These are phyloP conservation scores for Andrena camellia DNA, from an alignment of 2,888 invertebrate species.

Conservation along the genomic window DNA sequence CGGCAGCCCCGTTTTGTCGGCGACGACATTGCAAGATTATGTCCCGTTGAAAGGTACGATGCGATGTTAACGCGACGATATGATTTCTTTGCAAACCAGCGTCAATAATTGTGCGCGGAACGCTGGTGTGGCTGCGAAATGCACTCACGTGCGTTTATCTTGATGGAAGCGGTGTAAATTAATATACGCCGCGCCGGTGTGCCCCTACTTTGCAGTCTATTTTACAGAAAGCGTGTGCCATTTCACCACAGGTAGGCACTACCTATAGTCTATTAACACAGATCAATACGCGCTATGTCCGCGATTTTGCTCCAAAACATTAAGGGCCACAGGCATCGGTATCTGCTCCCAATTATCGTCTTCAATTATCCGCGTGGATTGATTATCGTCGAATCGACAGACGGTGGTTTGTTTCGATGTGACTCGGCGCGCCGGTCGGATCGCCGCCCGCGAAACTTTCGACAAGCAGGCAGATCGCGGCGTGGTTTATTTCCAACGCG, in stretches of 20 bases:
- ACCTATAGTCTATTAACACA: too few relatives aligned
- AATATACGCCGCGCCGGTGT: too few relatives aligned
- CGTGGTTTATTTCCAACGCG: constrained; percentile 42
- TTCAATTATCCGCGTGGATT: not conserved
- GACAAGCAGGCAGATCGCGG: constrained; percentile 53
- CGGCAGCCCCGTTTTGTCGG: not conserved
- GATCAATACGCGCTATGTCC: too few relatives aligned
- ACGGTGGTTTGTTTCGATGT: constrained; percentile 1
- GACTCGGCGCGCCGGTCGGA: constrained; percentile 5
- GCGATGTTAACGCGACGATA: constrained; percentile 19
- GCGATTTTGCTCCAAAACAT: too few relatives aligned
- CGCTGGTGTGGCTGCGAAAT: too few relatives aligned
- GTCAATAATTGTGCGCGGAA: too few relatives aligned
- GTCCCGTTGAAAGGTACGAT: not conserved
- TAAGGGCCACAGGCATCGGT: too few relatives aligned
- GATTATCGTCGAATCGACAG: constrained; percentile 33
- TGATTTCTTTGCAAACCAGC: constrained; percentile 10
- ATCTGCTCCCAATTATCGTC: too few relatives aligned
- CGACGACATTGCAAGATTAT: constrained; percentile 11
- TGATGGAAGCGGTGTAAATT: not conserved
- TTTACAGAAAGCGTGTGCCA: too few relatives aligned
- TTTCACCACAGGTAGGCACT: too few relatives aligned
- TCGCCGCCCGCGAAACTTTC: constrained; percentile 49
- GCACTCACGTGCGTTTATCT: not conserved
- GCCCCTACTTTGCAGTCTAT: too few relatives aligned